phyloP scores from a whole-genome alignment of 2,113 vertebrate species.

The Rhinogobius similis region DNA sequence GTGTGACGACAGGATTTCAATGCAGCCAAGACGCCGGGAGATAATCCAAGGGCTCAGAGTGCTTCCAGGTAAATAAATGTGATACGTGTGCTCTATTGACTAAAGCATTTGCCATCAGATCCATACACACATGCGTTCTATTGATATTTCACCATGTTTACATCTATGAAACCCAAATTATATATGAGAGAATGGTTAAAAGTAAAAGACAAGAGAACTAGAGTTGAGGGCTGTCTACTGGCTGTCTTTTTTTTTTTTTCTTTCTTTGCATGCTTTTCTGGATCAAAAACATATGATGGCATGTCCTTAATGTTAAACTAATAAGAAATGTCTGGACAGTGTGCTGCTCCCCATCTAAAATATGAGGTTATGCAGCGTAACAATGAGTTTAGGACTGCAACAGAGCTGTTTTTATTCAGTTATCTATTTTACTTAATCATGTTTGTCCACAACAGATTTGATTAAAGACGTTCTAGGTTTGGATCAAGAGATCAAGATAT shows the following conservation, averaged over 20 bases:
- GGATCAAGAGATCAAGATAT: conserved; percentile 96
- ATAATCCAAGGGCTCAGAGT: conserved; percentile 91
- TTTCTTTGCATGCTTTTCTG: conserved; percentile 41
- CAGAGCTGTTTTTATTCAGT: neutral
- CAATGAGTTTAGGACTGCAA: neutral
- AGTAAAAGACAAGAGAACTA: neutral
- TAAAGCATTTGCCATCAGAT: neutral
- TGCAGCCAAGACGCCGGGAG: conserved; percentile 93
- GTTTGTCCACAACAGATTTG: conserved; percentile 77
- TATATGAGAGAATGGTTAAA: neutral
- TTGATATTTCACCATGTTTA: neutral
- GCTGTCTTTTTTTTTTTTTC: too few species aligned
- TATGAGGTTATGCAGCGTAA: conserved; percentile 13
- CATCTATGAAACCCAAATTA: neutral
- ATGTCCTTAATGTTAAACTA: conserved; percentile 38
- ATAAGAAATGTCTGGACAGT: conserved; percentile 48
- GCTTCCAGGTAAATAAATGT: conserved; percentile 85
- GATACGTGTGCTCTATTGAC: neutral
- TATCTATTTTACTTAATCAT: neutral
- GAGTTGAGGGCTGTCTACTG: conserved; percentile 13
- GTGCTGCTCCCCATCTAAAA: conserved; percentile 19
- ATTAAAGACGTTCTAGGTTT: conserved; percentile 95
- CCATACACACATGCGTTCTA: neutral
- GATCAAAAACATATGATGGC: conserved; percentile 62
- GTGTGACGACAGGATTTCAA: conserved; percentile 95